Conservation (phyloP, 2,797 vertebrate genomes). For the Tapera naevia region DNA sequence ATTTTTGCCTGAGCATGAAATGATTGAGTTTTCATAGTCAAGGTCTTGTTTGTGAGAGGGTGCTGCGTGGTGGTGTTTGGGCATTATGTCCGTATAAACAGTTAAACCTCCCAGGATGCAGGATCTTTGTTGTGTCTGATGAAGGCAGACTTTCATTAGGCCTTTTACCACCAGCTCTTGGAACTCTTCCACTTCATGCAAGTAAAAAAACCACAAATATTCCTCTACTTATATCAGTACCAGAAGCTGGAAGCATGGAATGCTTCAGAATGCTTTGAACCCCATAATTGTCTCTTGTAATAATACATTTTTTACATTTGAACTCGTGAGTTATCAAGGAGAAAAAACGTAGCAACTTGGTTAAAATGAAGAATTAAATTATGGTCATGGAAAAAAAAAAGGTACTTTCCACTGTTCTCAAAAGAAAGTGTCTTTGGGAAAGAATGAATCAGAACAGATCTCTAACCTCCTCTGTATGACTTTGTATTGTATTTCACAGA, state of each 20-base stretch:
- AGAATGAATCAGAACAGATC: constrained; percentile 75
- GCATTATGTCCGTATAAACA: constrained; percentile 60
- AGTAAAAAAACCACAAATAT: constrained; percentile 86
- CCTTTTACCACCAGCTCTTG: constrained; percentile 86
- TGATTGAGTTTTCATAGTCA: constrained; percentile 56
- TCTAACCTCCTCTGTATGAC: constrained; percentile 12
- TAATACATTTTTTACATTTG: constrained; percentile 79
- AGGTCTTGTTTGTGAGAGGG: constrained; percentile 59
- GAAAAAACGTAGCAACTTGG: constrained; percentile 73
- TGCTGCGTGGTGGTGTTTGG: constrained; percentile 45
- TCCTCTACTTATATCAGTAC: constrained; percentile 82
- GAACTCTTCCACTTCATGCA: constrained; percentile 88
- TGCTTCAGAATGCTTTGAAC: constrained; percentile 79
- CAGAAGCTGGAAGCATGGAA: constrained; percentile 80
- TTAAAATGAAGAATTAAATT: constrained; percentile 79
- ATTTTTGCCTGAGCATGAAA: constrained; percentile 51
- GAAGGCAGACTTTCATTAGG: constrained; percentile 88
- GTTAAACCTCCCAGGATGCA: constrained; percentile 76
- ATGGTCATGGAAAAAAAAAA: constrained; percentile 70
- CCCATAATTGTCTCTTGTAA: constrained; percentile 81
- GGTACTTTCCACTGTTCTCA: constrained; percentile 71
- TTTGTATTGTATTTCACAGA: not conserved
- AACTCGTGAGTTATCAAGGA: constrained; percentile 79
- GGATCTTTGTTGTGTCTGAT: constrained; percentile 80
- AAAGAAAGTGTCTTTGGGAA: constrained; percentile 76